These are phyloP conservation scores for Poeciliopsis turneri DNA, from an alignment of 2,797 vertebrate species.

Conservation along the genomic window DNA sequence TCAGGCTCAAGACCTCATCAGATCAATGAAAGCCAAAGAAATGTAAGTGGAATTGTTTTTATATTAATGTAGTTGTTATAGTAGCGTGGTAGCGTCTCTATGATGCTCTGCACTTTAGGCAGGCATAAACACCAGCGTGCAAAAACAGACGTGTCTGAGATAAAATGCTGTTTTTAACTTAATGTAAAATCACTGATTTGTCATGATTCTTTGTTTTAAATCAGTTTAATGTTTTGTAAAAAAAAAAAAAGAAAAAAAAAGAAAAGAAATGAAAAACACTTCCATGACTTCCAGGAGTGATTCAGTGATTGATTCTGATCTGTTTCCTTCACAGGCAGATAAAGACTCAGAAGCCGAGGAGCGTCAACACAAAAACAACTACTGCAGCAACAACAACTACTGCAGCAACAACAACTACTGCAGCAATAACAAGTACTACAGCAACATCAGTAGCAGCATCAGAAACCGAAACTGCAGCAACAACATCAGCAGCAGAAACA, in stretches of 20 bases:
- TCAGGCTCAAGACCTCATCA: neutral
- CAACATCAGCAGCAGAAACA: no score
- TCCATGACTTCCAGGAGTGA: neutral
- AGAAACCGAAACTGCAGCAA: accelerated
- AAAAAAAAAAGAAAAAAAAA: neutral
- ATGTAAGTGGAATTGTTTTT: neutral
- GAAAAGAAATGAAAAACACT: no score
- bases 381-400: neutral
- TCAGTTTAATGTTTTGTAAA: neutral
- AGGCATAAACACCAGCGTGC: neutral
- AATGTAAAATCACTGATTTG: neutral
- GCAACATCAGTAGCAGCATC: neutral
- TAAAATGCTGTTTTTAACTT: neutral
- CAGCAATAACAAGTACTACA: no score
- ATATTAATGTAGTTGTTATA: neutral
- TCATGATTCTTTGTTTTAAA: neutral
- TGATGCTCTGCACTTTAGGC: neutral
- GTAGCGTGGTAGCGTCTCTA: neutral
- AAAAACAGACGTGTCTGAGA: neutral
- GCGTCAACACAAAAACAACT: accelerated
- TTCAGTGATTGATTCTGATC: neutral
- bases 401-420: neutral
- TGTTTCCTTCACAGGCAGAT: conserved; percentile 16
- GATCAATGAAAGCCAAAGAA: accelerated
- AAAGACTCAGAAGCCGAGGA: accelerated